phyloP scores from a whole-genome alignment of 2,888 invertebrate species.

The Podotricha telesiphe region DNA sequence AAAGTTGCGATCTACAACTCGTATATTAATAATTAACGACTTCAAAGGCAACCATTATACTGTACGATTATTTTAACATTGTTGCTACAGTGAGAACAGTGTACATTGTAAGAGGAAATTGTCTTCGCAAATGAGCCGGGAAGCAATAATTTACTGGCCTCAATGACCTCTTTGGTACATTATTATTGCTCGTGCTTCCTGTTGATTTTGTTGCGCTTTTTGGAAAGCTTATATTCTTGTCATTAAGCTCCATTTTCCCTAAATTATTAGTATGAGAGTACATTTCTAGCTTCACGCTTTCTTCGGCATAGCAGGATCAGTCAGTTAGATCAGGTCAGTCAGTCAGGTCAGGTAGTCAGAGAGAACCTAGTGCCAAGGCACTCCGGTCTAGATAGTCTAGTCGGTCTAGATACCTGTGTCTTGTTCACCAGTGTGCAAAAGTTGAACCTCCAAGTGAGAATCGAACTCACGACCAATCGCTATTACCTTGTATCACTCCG shows the following conservation, averaged over 20 bases:
- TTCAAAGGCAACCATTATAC: slow-evolving; percentile 15
- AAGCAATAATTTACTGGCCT: slow-evolving; percentile 60
- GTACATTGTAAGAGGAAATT: slow-evolving; percentile 76
- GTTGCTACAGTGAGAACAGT: slow-evolving; percentile 48
- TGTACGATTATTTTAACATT: slow-evolving; percentile 29
- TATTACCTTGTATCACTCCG: too few relatives aligned
- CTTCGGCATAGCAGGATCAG: too few relatives aligned
- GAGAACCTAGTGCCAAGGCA: too few relatives aligned
- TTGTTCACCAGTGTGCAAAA: too few relatives aligned
- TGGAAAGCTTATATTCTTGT: slow-evolving; percentile 8
- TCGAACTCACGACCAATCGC: too few relatives aligned
- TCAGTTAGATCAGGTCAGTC: too few relatives aligned
- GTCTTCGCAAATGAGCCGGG: slow-evolving; percentile 73
- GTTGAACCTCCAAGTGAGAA: too few relatives aligned
- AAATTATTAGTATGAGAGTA: background rate
- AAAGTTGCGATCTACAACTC: too few relatives aligned
- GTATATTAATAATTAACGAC: slow-evolving; percentile 12
- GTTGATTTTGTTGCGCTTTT: slow-evolving; percentile 35
- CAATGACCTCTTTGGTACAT: slow-evolving; percentile 51
- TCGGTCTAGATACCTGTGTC: too few relatives aligned
- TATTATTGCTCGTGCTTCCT: slow-evolving; percentile 49
- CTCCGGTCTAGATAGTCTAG: too few relatives aligned
- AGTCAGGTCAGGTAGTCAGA: too few relatives aligned
- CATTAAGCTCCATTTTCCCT: slow-evolving; percentile 23
- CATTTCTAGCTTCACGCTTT: too few relatives aligned